Evolutionary conservation across 2,113 vertebrate genomes (phyloP).

Genomic region (Verasper variegatus): DNA sequence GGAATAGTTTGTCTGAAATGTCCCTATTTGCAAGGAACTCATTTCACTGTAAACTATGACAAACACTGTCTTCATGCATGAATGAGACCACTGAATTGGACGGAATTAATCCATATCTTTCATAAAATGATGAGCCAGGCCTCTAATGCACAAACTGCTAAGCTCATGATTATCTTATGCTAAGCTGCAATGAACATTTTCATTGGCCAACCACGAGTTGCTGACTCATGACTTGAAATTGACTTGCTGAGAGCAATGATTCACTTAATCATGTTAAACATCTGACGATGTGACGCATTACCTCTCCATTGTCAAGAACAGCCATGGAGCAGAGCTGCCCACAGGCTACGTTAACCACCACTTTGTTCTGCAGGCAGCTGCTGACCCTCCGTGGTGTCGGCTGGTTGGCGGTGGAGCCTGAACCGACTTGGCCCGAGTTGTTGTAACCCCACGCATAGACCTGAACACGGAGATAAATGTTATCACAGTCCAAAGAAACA

Average conservation of each 20-base stretch:
- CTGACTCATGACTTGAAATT: background rate
- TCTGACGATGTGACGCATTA: conserved; percentile 57
- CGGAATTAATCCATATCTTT: background rate
- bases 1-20: background rate
- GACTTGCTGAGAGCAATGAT: background rate
- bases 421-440: conserved; percentile 97
- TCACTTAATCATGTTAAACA: background rate
- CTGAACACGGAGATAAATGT: conserved; percentile 72
- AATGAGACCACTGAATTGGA: background rate
- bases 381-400: conserved; percentile 94
- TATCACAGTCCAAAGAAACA: background rate
- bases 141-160: background rate
- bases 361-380: conserved; percentile 94
- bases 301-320: conserved; percentile 95
- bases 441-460: conserved; percentile 98
- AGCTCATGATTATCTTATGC: background rate
- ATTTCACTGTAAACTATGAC: background rate
- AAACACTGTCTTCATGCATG: background rate
- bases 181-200: background rate
- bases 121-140: background rate
- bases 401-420: conserved; percentile 96
- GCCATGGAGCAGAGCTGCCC: conserved; percentile 98
- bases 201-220: background rate
- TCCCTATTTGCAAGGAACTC: background rate
- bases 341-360: conserved; percentile 92